phyloP scores from a whole-genome alignment of 1,140 invertebrate species.

The Caenorhabditis tropicalis region DNA sequence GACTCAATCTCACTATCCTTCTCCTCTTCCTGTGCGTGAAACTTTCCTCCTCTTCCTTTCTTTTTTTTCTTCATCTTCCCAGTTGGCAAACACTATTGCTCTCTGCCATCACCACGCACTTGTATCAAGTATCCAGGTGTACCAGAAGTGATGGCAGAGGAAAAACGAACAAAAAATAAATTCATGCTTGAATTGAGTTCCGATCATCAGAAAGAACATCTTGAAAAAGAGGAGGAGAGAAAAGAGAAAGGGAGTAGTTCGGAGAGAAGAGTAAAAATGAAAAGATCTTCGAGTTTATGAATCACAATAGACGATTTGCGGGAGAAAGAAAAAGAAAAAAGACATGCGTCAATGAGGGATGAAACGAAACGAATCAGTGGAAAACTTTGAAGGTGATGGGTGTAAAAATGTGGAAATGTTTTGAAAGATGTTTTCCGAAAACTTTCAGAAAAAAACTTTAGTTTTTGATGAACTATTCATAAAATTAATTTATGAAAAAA shows the following conservation, averaged over 20 bases:
- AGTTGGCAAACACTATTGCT: conserved; percentile 31
- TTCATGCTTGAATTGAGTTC: conserved; percentile 30
- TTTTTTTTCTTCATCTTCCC: not conserved
- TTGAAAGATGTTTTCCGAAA: conserved; percentile 40
- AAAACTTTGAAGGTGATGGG: conserved; percentile 36
- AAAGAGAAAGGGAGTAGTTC: too few relatives aligned
- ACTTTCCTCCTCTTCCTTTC: conserved; percentile 3
- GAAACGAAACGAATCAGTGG: conserved; percentile 16
- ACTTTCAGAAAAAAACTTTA: not conserved
- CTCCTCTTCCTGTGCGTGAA: not conserved
- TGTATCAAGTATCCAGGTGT: conserved; percentile 42
- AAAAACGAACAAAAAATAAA: conserved; percentile 1
- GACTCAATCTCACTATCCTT: conserved; percentile 41
- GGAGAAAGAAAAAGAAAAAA: conserved; percentile 13
- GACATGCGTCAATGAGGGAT: conserved; percentile 6
- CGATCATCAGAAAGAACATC: conserved; percentile 4
- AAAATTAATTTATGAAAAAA: too few relatives aligned
- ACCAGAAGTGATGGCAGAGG: not conserved
- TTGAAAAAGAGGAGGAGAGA: not conserved
- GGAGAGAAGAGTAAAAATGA: not conserved
- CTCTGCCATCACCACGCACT: conserved; percentile 33
- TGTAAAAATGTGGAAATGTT: conserved; percentile 34
- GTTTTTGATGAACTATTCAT: too few relatives aligned
- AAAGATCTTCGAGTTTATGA: conserved; percentile 30
- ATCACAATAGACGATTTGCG: conserved; percentile 25